phyloP scores from a whole-genome alignment of 53 echinoderm and acorn worm species.

The Actinopyga echinites region DNA sequence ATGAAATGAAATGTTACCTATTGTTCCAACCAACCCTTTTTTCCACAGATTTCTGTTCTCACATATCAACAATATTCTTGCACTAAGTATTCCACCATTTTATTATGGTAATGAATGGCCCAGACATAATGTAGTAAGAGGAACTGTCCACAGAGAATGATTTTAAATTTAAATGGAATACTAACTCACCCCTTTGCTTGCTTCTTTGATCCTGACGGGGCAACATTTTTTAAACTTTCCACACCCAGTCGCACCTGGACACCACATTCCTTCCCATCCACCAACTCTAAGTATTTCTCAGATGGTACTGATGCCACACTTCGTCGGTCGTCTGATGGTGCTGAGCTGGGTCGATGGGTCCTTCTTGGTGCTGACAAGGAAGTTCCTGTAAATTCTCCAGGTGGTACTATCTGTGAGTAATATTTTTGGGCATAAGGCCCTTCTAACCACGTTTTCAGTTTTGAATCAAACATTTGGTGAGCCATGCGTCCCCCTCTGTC shows the following conservation, averaged over 20 bases:
- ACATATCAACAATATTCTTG: no score
- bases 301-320: constrained; percentile 25
- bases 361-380: constrained; percentile 73
- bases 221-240: constrained; percentile 58
- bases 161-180: neutral
- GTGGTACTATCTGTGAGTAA: constrained; percentile 86
- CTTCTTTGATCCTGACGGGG: constrained; percentile 40
- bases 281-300: constrained; percentile 46
- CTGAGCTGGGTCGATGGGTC: constrained; percentile 65
- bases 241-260: constrained; percentile 67
- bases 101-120: no score
- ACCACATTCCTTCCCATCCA: constrained; percentile 62
- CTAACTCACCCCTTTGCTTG: constrained; percentile 8
- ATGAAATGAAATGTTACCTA: no score
- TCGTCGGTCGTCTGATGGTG: constrained; percentile 52
- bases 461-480: constrained; percentile 97
- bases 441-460: constrained; percentile 81
- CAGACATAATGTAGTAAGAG: no score
- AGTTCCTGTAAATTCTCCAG: constrained; percentile 87
- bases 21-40: no score
- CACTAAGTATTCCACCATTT: no score
- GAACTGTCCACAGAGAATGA: no score
- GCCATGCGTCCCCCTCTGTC: constrained; percentile 74
- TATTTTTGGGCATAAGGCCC: constrained; percentile 86
- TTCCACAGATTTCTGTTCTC: no score